phyloP scores from a whole-genome alignment of 2,888 invertebrate species.

The Euplexia lucipara region DNA sequence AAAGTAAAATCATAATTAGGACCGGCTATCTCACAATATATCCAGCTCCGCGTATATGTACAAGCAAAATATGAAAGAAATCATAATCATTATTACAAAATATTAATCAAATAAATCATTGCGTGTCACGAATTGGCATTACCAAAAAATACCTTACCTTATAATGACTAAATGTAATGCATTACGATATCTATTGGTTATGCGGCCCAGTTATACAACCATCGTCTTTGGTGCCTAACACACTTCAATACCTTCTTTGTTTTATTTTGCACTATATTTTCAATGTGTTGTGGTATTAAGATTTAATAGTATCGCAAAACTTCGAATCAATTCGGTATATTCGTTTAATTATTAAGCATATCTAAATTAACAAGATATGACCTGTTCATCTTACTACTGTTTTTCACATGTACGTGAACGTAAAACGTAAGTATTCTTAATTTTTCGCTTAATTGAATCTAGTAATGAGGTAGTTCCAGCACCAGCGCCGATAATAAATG shows the following conservation, averaged over 20 bases:
- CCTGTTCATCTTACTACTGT: too few species aligned
- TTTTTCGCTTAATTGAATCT: constrained; percentile 19
- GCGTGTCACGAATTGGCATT: constrained; percentile 22
- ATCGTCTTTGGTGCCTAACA: constrained; percentile 27
- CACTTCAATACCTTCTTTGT: constrained; percentile 24
- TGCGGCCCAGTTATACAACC: constrained; percentile 63
- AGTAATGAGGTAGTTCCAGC: constrained; percentile 9
- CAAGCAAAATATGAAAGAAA: background rate
- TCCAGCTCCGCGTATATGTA: too few species aligned
- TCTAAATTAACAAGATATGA: too few species aligned
- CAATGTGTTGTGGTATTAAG: background rate
- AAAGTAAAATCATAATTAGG: background rate
- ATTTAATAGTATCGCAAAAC: too few species aligned
- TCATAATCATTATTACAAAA: constrained; percentile 11
- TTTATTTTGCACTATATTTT: constrained; percentile 22
- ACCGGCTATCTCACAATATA: too few species aligned
- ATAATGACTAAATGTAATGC: constrained; percentile 64
- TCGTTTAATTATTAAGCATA: too few species aligned
- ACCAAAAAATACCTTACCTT: constrained; percentile 20
- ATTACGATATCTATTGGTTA: constrained; percentile 64
- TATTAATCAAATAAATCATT: constrained; percentile 17
- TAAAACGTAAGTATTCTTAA: background rate
- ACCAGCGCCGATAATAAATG: constrained; percentile 3
- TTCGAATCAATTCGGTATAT: too few species aligned
- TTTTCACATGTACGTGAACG: too few species aligned